phyloP scores from a whole-genome alignment of 2,888 invertebrate genomes.

The Parasteatoda lunata region DNA sequence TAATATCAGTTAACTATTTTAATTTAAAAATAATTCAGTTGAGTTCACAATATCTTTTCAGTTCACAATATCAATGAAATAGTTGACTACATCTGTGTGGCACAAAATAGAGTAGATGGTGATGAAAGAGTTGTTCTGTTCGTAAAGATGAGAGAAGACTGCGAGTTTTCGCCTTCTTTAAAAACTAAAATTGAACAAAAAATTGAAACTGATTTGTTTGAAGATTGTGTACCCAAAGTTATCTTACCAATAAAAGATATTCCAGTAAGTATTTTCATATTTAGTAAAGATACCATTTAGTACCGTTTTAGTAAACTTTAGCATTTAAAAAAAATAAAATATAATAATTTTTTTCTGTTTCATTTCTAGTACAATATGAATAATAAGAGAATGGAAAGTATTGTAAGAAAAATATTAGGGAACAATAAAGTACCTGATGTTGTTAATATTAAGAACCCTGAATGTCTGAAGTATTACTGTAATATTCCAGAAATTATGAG shows the following conservation, averaged over 20 bases:
- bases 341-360: background rate
- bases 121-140: slow-evolving; percentile 36
- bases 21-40: background rate
- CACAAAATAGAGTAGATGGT: slow-evolving; percentile 12
- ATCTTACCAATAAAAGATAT: slow-evolving; percentile 20
- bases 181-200: background rate
- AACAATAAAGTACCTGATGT: slow-evolving; percentile 21
- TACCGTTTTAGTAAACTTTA: background rate
- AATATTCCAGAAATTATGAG: slow-evolving; percentile 16
- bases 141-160: slow-evolving; percentile 21
- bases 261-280: slow-evolving; percentile 20
- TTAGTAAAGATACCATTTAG: background rate
- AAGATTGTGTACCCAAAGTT: slow-evolving; percentile 26
- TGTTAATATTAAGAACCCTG: slow-evolving; percentile 27
- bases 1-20: background rate
- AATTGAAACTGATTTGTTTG: slow-evolving; percentile 25
- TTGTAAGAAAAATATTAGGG: slow-evolving; percentile 9
- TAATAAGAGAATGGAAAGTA: slow-evolving; percentile 30
- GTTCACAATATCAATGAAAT: slow-evolving; percentile 45
- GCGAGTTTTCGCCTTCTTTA: slow-evolving; percentile 5
- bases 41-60: background rate
- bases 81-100: slow-evolving; percentile 39
- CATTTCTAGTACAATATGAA: slow-evolving; percentile 38
- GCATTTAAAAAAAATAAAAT: background rate
- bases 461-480: slow-evolving; percentile 25